Evolutionary conservation across 2,888 invertebrate genomes (phyloP), one percentile per base, ranked within the genome.

Genomic region (Dicranocentrus wangi): DNA sequence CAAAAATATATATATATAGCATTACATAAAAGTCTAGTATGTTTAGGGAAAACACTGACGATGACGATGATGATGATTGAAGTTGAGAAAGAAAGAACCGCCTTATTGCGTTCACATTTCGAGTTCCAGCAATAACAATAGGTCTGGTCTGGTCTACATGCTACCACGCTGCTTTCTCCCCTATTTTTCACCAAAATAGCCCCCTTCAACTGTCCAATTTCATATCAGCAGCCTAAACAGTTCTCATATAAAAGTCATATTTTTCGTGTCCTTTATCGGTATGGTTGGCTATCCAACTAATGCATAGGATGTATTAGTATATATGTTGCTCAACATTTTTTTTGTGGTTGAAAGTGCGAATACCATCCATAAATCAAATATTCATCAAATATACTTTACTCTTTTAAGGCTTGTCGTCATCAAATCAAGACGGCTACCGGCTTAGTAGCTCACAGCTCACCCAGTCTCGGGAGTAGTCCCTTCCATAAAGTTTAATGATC

Each of bases 351-450:
- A 51, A 70, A 68, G 61, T 68, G 68, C 63, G 77, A 69, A 63
- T 70, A 27, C 61, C 51, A 42, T 63, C 63, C 61, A 77, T 77
- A 77, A 77, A 77, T 77, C 77, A 77, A 70, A 77, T 70, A 70
- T 77, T 63, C 70, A 69, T 77, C 70, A 70, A 70, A 47, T 39
- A 63, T 70, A 61, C 39, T 77, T 70, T 77, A 28, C 60, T n/a
- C 60, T 28, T 51, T 25, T 60, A 60, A 60, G 17, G 15, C n/a
- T 60, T 60, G 60, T 55, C 55, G 23, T 71, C 71, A 43, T 71
- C 71, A 71, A 71, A 71, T 71, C 71, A 71, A 71, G 60, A 60
- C 60, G 55, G 3, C 5, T 7, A 51, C 7, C 17, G 3, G n/a
- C n/a, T n/a, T n/a, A 47, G 17, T 47, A 15, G 47, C n/a, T 10